Evolutionary conservation across 2,113 vertebrate genomes (phyloP), one percentile per base, ranked within the genome.

Genomic region (Serilophus lunatus): DNA sequence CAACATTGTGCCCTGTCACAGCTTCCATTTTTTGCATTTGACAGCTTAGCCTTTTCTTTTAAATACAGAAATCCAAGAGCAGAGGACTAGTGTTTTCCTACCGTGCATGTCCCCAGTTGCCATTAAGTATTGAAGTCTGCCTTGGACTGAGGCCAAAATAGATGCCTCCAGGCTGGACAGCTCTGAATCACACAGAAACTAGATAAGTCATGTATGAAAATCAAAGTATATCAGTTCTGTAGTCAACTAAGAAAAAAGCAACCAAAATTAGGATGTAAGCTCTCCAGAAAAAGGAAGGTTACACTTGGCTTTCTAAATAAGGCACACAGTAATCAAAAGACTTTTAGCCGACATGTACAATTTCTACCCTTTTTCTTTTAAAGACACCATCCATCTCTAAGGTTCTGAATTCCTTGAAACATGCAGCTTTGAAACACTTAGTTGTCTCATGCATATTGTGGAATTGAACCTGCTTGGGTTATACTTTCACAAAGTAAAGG

Each of bases 191-290:
- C 82, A 45, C 9, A 9, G 76, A 66, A 93, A 49, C 54, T 44
- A 63, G 56, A 63, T 63, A 97, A 87, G 60, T 94, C 93, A 89
- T 86, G 50, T 94, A 85, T 95, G 60, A 96, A 96, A 97, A 97
- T 95, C 84, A 91, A 84, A 95, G 64, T 75, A 33, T 92, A 92
- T 92, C 69, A 60, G 49, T 82, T 90, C 54, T 86, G 65, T 51
- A 81, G 86, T 85, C 80, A 85, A 91, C 65, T 94, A 60, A 88
- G 45, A 68, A 83, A 88, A 33, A 66, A 71, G 36, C 9, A 81
- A 70, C 28, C 71, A 82, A 92, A 92, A 93, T 94, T 78, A 94
- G 42, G 36, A 80, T 18, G 33, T 26, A 45, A 53, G 35, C 35
- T 84, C 33, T 84, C 74, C 11, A 74, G 85, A 86, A 81, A 84